Evolutionary conservation across 2,797 vertebrate species (phyloP).

Genomic region (Gallinago stenura): DNA sequence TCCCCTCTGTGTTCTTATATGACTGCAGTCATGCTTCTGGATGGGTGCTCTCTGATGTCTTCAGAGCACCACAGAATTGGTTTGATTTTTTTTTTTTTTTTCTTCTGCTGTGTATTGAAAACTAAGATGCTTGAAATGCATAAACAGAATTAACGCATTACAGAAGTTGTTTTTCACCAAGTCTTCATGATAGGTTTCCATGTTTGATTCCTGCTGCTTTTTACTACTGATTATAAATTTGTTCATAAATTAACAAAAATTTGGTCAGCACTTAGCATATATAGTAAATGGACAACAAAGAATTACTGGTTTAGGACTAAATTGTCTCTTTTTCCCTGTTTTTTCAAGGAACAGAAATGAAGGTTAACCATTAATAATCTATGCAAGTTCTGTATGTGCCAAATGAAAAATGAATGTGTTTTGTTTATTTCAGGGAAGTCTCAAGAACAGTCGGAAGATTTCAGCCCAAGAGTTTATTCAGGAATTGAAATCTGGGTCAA

Average conservation of each 20-base stretch:
- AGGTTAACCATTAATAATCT: background rate
- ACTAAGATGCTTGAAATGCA: background rate
- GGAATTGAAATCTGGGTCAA: constrained; percentile 90
- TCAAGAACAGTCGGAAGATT: constrained; percentile 89
- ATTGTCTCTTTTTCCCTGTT: background rate
- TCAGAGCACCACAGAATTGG: background rate
- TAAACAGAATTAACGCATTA: background rate
- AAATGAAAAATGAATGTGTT: background rate
- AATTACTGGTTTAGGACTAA: background rate
- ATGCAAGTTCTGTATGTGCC: background rate
- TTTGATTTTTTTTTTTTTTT: background rate
- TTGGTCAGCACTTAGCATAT: background rate
- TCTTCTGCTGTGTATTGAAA: background rate
- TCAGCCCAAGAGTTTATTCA: constrained; percentile 94
- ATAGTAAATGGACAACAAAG: background rate
- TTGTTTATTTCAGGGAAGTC: constrained; percentile 85
- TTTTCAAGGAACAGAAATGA: background rate
- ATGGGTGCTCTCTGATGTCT: background rate
- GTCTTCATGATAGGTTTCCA: background rate
- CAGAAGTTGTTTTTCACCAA: background rate
- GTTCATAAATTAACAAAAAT: background rate
- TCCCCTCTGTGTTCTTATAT: background rate
- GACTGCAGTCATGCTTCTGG: background rate
- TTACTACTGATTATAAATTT: background rate
- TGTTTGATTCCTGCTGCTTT: background rate